phyloP scores from a whole-genome alignment of 2,888 invertebrate genomes.

The Drosophila nigricruria region DNA sequence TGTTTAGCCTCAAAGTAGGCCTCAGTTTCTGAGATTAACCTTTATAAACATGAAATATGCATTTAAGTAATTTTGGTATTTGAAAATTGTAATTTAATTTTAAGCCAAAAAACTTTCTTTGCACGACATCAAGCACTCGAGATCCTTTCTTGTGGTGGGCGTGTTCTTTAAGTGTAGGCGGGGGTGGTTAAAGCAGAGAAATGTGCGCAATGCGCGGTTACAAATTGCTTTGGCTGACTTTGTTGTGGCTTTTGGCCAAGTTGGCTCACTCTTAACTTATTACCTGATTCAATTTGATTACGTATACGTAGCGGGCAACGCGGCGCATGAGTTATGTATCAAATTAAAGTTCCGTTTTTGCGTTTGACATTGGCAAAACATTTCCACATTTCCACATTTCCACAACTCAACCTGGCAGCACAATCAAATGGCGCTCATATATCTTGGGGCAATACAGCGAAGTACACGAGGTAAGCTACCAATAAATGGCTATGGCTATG shows the following conservation, averaged over 20 bases:
- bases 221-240: constrained; percentile 61
- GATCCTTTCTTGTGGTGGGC: constrained; percentile 69
- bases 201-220: constrained; percentile 47
- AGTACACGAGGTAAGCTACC: neutral
- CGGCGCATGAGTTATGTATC: constrained; percentile 48
- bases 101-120: constrained; percentile 30
- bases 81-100: constrained; percentile 58
- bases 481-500: constrained; percentile 48
- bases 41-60: neutral
- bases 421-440: constrained; percentile 69
- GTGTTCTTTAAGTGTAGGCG: neutral
- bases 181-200: constrained; percentile 1
- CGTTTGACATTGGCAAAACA: constrained; percentile 48
- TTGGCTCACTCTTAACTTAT: constrained; percentile 37
- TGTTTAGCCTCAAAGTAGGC: too few species aligned
- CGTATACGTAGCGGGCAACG: constrained; percentile 3
- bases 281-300: constrained; percentile 63
- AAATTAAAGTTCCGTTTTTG: constrained; percentile 34
- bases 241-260: constrained; percentile 63
- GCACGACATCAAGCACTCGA: constrained; percentile 35
- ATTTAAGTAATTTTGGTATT: constrained; percentile 29
- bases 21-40: too few species aligned
- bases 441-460: constrained; percentile 38
- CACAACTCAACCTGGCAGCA: constrained; percentile 15
- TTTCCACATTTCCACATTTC: constrained; percentile 28